A percentile compares a stretch with the other conserved stretches of the same genome.
These are phyloP conservation scores for Dicerorhinus sumatrensis DNA, from an alignment of 2,113 vertebrate species.

Conservation along the genomic window DNA sequence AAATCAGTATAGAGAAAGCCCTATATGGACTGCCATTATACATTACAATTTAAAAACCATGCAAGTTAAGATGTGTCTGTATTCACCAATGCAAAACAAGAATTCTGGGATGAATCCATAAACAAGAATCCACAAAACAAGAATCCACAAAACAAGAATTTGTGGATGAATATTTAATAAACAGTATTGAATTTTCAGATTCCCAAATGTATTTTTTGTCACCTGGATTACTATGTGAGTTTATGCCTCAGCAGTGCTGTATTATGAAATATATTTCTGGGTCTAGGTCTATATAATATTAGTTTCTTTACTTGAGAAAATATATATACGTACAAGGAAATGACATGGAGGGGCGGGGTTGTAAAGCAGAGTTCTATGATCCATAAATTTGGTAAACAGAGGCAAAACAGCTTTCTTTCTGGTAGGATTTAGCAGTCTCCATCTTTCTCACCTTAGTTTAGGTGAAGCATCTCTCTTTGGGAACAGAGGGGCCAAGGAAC, in stretches of 20 bases:
- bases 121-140: too few relatives aligned
- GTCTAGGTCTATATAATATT: neutral
- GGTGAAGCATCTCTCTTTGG: neutral
- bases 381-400: neutral
- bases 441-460: neutral
- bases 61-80: neutral
- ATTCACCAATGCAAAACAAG: neutral
- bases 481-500: neutral
- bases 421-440: neutral
- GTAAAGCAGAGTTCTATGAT: neutral
- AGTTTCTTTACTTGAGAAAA: slow-evolving; percentile 4
- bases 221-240: neutral
- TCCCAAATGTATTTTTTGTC: neutral
- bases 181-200: neutral
- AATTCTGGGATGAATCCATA: too few relatives aligned
- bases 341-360: neutral
- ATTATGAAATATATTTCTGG: neutral
- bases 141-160: too few relatives aligned
- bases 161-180: neutral
- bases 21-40: neutral
- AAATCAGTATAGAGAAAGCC: neutral
- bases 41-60: neutral
- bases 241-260: neutral
- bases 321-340: neutral
- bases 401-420: neutral